Percentiles rank a stretch among this genome's conserved stretches.
phyloP scores from a whole-genome alignment of 2,888 invertebrate species.

The Bhutanitis thaidina region DNA sequence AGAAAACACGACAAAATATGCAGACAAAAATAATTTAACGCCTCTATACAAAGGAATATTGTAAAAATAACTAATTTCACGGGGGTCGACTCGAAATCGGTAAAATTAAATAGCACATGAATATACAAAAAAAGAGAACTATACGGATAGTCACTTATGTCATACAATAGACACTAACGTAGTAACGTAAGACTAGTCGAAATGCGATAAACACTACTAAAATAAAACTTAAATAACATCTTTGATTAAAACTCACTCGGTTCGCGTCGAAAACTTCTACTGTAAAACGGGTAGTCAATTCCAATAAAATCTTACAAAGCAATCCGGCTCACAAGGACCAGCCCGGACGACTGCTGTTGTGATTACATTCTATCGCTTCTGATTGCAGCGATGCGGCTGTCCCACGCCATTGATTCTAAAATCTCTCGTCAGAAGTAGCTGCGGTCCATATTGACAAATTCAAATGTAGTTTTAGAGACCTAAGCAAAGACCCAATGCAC shows the following conservation, averaged over 20 bases:
- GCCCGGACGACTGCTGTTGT: too few relatives aligned
- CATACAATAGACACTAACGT: slow-evolving; percentile 65
- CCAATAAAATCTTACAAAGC: slow-evolving; percentile 59
- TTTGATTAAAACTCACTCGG: slow-evolving; percentile 78
- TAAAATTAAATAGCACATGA: slow-evolving; percentile 61
- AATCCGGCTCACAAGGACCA: slow-evolving; percentile 53
- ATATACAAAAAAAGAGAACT: slow-evolving; percentile 66
- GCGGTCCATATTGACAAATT: too few relatives aligned
- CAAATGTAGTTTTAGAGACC: too few relatives aligned
- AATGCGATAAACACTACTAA: slow-evolving; percentile 76
- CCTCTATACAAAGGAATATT: slow-evolving; percentile 59
- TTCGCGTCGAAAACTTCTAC: slow-evolving; percentile 62
- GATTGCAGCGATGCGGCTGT: too few relatives aligned
- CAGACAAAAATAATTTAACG: slow-evolving; percentile 61
- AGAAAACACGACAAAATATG: slow-evolving; percentile 74
- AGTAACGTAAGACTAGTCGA: slow-evolving; percentile 78
- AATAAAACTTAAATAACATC: slow-evolving; percentile 75
- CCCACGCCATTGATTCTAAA: too few relatives aligned
- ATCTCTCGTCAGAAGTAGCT: too few relatives aligned
- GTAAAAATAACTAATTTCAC: slow-evolving; percentile 47
- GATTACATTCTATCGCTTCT: too few relatives aligned
- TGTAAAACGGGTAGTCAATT: slow-evolving; percentile 64
- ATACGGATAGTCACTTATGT: slow-evolving; percentile 58
- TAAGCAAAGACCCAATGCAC: too few relatives aligned
- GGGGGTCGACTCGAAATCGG: slow-evolving; percentile 46